Percentiles rank a stretch among this genome's conserved stretches.
These are phyloP conservation scores for Bradynema listronoti DNA, from an alignment of 1,140 invertebrate species.

Conservation along the genomic window DNA sequence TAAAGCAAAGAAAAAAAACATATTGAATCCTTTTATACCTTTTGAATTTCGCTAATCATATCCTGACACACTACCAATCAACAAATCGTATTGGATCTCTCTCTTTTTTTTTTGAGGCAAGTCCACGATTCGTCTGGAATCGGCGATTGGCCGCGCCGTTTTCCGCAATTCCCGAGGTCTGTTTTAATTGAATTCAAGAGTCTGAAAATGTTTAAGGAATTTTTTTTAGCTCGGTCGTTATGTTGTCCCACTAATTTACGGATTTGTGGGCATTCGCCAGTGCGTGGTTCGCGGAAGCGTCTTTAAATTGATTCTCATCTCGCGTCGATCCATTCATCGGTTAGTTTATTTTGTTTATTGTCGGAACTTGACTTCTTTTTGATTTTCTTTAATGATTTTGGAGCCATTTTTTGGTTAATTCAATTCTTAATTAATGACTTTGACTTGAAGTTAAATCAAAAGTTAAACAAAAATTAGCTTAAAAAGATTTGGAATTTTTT, in stretches of 20 bases:
- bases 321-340: slow-evolving; percentile 35
- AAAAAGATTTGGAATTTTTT: too few species aligned
- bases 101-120: background rate
- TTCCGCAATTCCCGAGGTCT: background rate
- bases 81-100: background rate
- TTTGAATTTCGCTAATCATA: background rate
- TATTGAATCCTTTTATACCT: too few species aligned
- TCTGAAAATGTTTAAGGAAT: background rate
- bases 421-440: too few species aligned
- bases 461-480: too few species aligned
- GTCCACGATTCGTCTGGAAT: background rate
- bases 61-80: background rate
- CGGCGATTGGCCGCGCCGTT: slow-evolving; percentile 57
- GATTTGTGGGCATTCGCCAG: slow-evolving; percentile 53
- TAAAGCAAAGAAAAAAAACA: too few species aligned
- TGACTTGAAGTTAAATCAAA: too few species aligned
- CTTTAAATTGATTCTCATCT: slow-evolving; percentile 53
- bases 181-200: background rate
- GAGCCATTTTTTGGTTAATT: slow-evolving; percentile 13
- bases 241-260: slow-evolving; percentile 52
- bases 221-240: slow-evolving; percentile 27
- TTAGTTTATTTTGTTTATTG: slow-evolving; percentile 20
- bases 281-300: slow-evolving; percentile 28
- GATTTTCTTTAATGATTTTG: slow-evolving; percentile 17
- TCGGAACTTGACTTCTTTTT: slow-evolving; percentile 13